Evolutionary conservation across 2,113 vertebrate species (phyloP).

Genomic region (Mugil cephalus): DNA sequence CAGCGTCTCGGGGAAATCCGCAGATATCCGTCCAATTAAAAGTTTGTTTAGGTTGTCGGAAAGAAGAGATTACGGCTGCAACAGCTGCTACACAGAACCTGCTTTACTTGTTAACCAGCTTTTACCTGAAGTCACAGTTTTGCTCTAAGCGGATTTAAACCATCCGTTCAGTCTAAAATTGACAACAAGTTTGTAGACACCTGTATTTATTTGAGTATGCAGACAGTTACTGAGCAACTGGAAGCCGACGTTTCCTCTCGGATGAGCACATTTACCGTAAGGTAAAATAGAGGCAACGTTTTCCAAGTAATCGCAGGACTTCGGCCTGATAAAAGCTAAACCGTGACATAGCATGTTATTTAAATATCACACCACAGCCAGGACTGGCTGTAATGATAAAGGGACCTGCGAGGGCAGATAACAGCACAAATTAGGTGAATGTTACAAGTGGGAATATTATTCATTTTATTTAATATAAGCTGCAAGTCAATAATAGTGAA

Average conservation of each 20-base stretch:
- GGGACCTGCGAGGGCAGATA: neutral
- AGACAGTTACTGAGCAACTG: neutral
- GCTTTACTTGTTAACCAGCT: conserved; percentile 52
- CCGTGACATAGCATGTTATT: no score
- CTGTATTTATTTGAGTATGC: neutral
- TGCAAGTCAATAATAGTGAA: neutral
- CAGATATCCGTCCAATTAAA: rapidly evolving
- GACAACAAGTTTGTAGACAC: neutral
- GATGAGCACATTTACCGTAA: neutral
- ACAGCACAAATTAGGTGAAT: neutral
- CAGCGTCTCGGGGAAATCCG: neutral
- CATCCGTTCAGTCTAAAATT: neutral
- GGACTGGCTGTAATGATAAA: neutral
- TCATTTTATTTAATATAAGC: rapidly evolving
- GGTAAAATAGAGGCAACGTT: neutral
- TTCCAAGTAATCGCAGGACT: no score
- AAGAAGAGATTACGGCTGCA: neutral
- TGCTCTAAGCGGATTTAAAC: conserved; percentile 1
- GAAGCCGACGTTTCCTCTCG: neutral
- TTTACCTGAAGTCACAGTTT: conserved; percentile 15
- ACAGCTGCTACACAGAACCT: conserved; percentile 51
- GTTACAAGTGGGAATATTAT: no score
- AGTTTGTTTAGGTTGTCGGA: neutral
- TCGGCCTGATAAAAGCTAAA: no score
- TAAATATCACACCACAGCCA: no score